Evolutionary conservation across 2,888 invertebrate species (phyloP), one percentile per base, ranked within the genome.

Genomic region (Clitarchus hookeri): DNA sequence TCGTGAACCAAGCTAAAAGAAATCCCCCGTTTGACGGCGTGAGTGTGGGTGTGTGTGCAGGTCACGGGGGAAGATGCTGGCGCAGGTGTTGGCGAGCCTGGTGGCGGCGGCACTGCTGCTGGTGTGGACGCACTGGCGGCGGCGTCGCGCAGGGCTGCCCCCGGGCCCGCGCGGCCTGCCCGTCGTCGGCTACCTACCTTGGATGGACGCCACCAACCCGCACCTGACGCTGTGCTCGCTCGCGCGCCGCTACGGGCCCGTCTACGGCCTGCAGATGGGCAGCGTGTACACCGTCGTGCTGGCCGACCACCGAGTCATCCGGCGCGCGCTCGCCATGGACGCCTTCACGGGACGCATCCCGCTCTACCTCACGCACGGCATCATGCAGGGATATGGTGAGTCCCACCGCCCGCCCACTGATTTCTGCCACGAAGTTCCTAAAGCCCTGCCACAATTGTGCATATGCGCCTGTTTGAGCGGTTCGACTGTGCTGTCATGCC

Each of bases 121-220:
- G 65, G 11, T 19, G 65, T 65, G 65, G 65, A 12, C 13, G 53
- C 8, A 19, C 53, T 53, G 53, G 4, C 19, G 53, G 53, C 19
- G 65, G n/a, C 23, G 11, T 8, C 65, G 82, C 9, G 78, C 12
- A 27, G 3, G 23, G n/a, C 84, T 97, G 89, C 98, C 98, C 0
- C 98, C 98, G 0, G 98, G 98, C 6, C 98, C 98, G 6, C 96
- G 96, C 96, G 97, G 97, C 3, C 92, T 96, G 8, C 98, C 98
- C 27, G 92, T 97, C 85, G 93, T 97, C 86, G 98, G 98, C 87
- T 97, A 96, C 90, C 92, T 98, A 88, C 96, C 96, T 6, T 96
- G 95, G 91, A 90, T 98, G 79, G 93, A 96, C 90, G 91, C 94
- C 0, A 90, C 91, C 79, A 92, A 94, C n/a, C 97, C 97, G 0